A percentile compares a stretch with the other conserved stretches of the same genome.
Evolutionary conservation across 2,113 vertebrate genomes (phyloP).

Genomic region (Gopherus flavomarginatus): DNA sequence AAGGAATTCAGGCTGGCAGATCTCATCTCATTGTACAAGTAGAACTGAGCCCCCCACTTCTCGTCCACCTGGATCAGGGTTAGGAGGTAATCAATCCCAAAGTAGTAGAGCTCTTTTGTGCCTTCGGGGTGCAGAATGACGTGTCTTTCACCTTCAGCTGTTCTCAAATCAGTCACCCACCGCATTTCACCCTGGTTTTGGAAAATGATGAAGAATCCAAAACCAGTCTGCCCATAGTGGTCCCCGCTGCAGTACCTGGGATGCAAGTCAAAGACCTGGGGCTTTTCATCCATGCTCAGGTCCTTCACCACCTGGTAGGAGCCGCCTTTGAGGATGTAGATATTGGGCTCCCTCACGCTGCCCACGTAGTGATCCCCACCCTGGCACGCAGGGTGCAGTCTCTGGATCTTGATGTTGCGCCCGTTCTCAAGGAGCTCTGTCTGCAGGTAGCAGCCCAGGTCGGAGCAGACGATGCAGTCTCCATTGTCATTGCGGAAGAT

Average conservation of each 20-base stretch:
- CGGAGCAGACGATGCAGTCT: neutral
- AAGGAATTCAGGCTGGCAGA: no score
- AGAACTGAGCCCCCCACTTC: neutral
- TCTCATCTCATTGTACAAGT: neutral
- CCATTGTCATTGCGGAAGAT: neutral
- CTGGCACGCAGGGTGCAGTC: neutral
- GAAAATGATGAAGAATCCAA: neutral
- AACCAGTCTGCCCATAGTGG: neutral
- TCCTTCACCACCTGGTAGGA: neutral
- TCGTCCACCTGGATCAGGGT: neutral
- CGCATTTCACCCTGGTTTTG: neutral
- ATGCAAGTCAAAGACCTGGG: neutral
- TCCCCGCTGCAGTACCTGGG: neutral
- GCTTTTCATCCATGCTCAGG: neutral
- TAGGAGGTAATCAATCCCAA: neutral
- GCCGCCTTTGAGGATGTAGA: neutral
- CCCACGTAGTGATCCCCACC: neutral
- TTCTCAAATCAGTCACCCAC: neutral
- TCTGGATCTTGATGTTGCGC: neutral
- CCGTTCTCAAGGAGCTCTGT: neutral
- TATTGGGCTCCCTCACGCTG: neutral
- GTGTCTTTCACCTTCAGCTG: neutral
- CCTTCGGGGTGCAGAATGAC: rapidly evolving
- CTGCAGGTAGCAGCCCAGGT: neutral
- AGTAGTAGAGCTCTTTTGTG: neutral